Conservation (phyloP, 2,113 vertebrate species). For the Apaloderma vittatum region DNA sequence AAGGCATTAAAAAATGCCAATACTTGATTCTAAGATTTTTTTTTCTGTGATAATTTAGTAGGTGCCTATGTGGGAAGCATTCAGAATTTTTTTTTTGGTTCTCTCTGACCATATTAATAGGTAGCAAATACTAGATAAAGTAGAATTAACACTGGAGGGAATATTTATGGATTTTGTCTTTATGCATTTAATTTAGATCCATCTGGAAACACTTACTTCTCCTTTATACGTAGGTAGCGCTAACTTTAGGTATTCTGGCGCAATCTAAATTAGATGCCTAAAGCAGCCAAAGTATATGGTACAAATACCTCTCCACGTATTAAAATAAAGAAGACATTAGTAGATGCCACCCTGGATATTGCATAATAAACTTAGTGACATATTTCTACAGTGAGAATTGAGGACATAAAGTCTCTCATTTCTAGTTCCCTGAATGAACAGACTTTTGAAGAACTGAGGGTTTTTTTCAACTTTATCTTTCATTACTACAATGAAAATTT, state of each 20-base stretch:
- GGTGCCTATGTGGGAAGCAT: background rate
- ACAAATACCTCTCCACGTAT: background rate
- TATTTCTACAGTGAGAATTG: background rate
- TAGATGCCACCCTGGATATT: background rate
- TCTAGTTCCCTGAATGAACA: background rate
- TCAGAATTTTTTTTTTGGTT: background rate
- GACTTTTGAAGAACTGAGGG: background rate
- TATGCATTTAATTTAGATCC: conserved; percentile 28
- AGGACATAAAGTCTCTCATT: background rate
- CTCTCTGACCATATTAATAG: background rate
- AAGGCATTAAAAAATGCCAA: conserved; percentile 33
- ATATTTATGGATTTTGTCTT: conserved; percentile 36
- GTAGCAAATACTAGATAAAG: background rate
- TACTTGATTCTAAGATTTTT: background rate
- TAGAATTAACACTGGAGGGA: background rate
- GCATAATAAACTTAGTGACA: background rate
- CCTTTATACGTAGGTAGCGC: background rate
- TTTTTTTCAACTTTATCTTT: background rate
- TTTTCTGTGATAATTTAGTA: background rate
- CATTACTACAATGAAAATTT: background rate
- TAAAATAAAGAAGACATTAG: conserved; percentile 1
- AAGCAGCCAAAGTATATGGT: background rate
- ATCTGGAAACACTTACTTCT: conserved; percentile 20
- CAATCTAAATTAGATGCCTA: background rate
- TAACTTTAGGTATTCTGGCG: conserved; percentile 41